These are phyloP conservation scores for Chelmon rostratus DNA, from an alignment of 2,797 vertebrate genomes.

Conservation along the genomic window DNA sequence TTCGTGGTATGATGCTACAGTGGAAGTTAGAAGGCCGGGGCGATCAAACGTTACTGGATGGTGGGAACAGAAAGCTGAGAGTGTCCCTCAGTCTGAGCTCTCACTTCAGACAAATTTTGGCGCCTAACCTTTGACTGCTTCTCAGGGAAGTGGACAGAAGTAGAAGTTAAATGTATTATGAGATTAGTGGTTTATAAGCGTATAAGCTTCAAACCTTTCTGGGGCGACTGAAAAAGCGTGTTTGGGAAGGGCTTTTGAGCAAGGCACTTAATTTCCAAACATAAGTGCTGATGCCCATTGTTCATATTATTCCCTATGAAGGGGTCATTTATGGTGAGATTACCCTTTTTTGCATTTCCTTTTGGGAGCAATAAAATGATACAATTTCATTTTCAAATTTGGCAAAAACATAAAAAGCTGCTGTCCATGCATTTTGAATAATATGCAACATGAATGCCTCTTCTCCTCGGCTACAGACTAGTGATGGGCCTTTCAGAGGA, in stretches of 20 bases:
- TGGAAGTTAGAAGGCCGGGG: background rate
- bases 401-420: background rate
- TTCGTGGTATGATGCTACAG: conserved; percentile 41
- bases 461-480: background rate
- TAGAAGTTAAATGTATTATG: background rate
- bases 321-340: background rate
- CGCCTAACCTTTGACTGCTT: background rate
- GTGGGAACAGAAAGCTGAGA: conserved; percentile 8
- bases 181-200: background rate
- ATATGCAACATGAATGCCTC: background rate
- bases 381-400: background rate
- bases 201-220: background rate
- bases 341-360: background rate
- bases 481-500: background rate
- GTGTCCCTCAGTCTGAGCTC: conserved; percentile 4
- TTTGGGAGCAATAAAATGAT: background rate
- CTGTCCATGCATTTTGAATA: background rate
- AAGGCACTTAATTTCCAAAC: background rate
- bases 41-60: conserved; percentile 45
- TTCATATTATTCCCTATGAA: background rate
- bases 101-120: background rate
- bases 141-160: background rate
- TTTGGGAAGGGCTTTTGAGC: background rate
- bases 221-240: background rate
- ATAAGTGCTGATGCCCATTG: background rate